Base-by-base conservation (phyloP, 2,888 invertebrate species). In the Cryptus armator region DNA sequence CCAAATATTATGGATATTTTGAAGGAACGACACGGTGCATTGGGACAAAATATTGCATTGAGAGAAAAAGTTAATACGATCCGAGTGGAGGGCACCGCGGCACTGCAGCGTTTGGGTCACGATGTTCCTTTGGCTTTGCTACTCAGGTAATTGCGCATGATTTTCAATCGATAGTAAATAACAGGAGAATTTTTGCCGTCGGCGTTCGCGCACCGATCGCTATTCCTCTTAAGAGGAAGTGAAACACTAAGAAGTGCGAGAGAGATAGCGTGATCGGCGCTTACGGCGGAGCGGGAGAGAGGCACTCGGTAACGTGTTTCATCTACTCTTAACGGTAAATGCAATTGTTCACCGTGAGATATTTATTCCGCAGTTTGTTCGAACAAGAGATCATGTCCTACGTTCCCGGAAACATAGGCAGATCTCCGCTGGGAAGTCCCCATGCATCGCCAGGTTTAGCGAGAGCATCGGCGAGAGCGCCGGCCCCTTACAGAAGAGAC, bases 301-400 rank as follows among this genome's bases (percentile, higher is more conserved):
- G 24, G 24, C 24, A 24, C 24, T 24, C 24, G 24, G 24, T 24
- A 24, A 24, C 24, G 24, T 24, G 24, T 24, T 24, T 24, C 24
- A 24, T 2, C 24, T 24, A 1, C 2, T 24, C 2, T 2, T 24
- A 24, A 24, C 24, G 24, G 24, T 37, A 0, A 37, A 9, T 37
- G 6, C 7, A 93, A 94, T 95, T 12, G 24, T 19, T 10, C 4
- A 32, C 19, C 12, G 14, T 66, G 24, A 12, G 12, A n/a, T 87
- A 78, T 86, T 89, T 91, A 87, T 84, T 87, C 95, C 95, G 67
- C 96, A 99, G 99, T 95, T 96, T 99, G 91, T 99, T 99, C 95
- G 99, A 99, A 94, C 98, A 99, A 95, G 99, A 99, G 96, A 99
- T 99, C 92, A 98, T 99, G 99, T 98, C 98, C 90, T 99, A 98